phyloP scores from a whole-genome alignment of 2,113 vertebrate species.

The Cryptotis parvus region DNA sequence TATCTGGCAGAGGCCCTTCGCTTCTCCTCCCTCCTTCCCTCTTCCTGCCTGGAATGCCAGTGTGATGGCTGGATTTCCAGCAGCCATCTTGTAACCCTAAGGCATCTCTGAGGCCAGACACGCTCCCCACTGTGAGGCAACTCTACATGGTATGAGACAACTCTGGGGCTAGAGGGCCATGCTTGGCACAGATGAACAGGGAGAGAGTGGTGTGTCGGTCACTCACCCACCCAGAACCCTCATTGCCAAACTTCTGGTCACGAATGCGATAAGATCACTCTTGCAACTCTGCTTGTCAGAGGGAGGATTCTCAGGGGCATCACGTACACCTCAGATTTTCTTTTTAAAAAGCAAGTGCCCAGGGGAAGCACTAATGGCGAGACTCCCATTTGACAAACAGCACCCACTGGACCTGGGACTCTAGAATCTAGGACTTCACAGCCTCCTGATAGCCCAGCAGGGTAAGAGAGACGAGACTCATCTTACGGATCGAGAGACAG shows the following conservation, averaged over 20 bases:
- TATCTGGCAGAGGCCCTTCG: background rate
- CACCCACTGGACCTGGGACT: too few relatives aligned
- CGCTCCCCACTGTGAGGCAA: too few relatives aligned
- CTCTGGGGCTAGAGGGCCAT: background rate
- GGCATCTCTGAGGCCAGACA: too few relatives aligned
- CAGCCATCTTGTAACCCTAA: conserved; percentile 12
- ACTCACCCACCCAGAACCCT: background rate
- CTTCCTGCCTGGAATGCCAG: background rate
- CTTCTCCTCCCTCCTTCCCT: background rate
- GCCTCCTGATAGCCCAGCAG: background rate
- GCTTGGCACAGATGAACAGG: background rate
- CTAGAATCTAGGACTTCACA: too few relatives aligned
- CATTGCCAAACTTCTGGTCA: background rate
- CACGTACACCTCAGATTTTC: background rate
- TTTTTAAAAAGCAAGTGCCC: background rate
- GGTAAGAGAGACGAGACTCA: background rate
- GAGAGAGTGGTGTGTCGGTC: background rate
- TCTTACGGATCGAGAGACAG: background rate
- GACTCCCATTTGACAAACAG: background rate
- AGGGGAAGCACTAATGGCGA: background rate
- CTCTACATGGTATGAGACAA: background rate
- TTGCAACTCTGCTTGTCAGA: background rate
- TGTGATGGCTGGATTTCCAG: conserved; percentile 19
- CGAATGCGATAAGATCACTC: background rate
- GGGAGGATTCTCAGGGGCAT: conserved; percentile 21